These are phyloP conservation scores for Venustaconcha ellipsiformis DNA, from an alignment of 1,140 invertebrate genomes.

Conservation along the genomic window DNA sequence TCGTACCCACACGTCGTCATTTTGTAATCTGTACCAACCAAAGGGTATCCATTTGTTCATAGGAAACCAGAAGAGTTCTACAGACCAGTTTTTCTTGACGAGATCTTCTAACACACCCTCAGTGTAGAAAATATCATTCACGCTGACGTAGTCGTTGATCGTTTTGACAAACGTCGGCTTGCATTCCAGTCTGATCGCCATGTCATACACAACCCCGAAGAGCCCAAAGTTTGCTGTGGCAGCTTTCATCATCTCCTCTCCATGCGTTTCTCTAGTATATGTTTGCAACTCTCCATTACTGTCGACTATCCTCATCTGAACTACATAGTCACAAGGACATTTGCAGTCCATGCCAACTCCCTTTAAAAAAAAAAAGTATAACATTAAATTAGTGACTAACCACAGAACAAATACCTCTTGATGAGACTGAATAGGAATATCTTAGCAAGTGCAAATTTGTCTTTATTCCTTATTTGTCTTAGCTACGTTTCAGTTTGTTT, in stretches of 20 bases:
- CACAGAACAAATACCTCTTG: too few relatives aligned
- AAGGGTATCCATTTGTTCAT: background rate
- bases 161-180: constrained; percentile 3
- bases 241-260: constrained; percentile 10
- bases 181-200: constrained; percentile 8
- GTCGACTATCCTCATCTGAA: constrained; percentile 16
- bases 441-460: too few relatives aligned
- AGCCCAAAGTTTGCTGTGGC: constrained; percentile 15
- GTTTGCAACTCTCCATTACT: constrained; percentile 8
- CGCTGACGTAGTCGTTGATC: constrained; percentile 4
- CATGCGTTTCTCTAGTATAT: background rate
- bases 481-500: too few relatives aligned
- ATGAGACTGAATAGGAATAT: too few relatives aligned
- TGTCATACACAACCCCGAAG: constrained; percentile 25
- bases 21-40: background rate
- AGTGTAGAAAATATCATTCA: constrained; percentile 11
- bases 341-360: constrained; percentile 6
- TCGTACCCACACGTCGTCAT: constrained; percentile 17
- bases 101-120: background rate
- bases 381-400: background rate
- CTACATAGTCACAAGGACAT: constrained; percentile 13
- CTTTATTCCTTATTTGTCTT: too few relatives aligned
- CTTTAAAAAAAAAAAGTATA: constrained; percentile 1
- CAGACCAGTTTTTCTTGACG: constrained; percentile 15
- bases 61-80: constrained; percentile 23